phyloP scores from a whole-genome alignment of 1,140 invertebrate species.

The Procambarus virginalis region DNA sequence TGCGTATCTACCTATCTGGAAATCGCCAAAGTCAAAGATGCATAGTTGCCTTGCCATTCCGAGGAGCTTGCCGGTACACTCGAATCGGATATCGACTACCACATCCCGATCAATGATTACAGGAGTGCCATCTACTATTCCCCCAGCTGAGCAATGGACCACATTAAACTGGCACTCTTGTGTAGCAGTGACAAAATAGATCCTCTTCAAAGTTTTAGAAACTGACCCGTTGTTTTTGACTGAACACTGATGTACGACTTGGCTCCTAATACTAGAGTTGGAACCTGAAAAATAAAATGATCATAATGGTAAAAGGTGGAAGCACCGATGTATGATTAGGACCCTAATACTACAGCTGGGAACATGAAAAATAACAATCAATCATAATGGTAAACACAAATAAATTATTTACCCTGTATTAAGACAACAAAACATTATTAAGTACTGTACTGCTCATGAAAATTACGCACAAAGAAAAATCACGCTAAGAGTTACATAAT shows the following conservation, averaged over 20 bases:
- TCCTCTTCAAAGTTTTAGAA: slow-evolving; percentile 1
- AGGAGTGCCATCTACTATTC: slow-evolving; percentile 14
- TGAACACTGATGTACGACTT: neutral
- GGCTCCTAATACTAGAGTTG: slow-evolving; percentile 24
- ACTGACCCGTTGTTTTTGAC: slow-evolving; percentile 22
- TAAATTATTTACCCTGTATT: no score
- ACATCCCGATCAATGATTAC: slow-evolving; percentile 8
- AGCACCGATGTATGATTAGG: no score
- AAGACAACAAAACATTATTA: no score
- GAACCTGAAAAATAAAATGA: slow-evolving; percentile 23
- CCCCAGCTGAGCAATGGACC: slow-evolving; percentile 9
- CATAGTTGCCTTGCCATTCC: slow-evolving; percentile 79
- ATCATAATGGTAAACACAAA: no score
- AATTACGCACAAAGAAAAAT: no score
- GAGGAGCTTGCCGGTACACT: slow-evolving; percentile 75
- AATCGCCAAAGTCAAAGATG: slow-evolving; percentile 78
- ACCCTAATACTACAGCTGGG: no score
- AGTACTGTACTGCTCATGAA: no score
- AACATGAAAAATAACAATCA: no score
- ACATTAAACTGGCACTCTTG: slow-evolving; percentile 33
- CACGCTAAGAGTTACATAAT: no score
- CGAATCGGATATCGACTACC: slow-evolving; percentile 21
- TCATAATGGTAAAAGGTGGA: no score
- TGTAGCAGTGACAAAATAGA: slow-evolving; percentile 23
- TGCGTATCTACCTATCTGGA: slow-evolving; percentile 78